Conservation (phyloP, 1,140 invertebrate species). For the Armadillidium nasatum region DNA sequence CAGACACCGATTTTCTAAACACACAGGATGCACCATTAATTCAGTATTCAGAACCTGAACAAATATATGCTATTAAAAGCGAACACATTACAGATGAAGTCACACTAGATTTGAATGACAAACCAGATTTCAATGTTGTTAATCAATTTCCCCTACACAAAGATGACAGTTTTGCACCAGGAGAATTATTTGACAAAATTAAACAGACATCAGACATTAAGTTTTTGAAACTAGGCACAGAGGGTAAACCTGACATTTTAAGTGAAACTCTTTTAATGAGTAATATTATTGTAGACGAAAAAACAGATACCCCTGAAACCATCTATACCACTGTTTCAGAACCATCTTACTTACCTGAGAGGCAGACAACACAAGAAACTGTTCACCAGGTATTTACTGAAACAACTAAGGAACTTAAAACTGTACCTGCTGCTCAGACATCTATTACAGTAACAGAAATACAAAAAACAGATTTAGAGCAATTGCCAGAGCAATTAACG, state of each 20-base stretch:
- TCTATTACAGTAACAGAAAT: neutral
- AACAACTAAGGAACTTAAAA: neutral
- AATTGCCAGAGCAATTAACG: neutral
- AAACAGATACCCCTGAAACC: neutral
- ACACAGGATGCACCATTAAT: no score
- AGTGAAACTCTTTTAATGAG: neutral
- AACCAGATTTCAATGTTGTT: neutral
- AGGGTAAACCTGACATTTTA: neutral
- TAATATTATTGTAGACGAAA: neutral
- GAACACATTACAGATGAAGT: neutral
- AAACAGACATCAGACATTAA: neutral
- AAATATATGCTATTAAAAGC: neutral
- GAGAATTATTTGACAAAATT: neutral
- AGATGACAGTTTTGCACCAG: neutral
- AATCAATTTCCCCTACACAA: neutral
- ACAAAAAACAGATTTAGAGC: neutral
- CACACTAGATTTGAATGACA: neutral
- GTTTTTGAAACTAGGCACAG: neutral
- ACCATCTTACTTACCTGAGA: conserved; percentile 1
- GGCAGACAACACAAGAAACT: conserved; percentile 25
- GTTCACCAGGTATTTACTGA: neutral
- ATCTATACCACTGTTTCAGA: conserved; percentile 2
- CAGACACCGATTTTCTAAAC: no score
- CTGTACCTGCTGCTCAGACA: neutral
- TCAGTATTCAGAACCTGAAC: no score